Conservation (phyloP, 1,140 invertebrate genomes). For the Drosophila nigromelanica region DNA sequence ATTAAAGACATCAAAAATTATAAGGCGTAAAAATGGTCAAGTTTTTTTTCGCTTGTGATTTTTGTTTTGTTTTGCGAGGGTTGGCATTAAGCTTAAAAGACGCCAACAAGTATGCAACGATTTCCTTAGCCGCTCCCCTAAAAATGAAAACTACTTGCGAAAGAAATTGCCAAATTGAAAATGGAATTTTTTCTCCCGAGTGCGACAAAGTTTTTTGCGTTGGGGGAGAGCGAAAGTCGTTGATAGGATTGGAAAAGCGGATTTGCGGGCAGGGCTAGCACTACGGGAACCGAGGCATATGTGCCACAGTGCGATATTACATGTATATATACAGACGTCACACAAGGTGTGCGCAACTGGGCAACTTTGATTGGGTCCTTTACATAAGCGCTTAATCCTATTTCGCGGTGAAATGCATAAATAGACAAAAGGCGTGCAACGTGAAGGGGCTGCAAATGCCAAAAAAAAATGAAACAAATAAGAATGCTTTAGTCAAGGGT, state of each 20-base stretch:
- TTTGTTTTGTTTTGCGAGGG: neutral
- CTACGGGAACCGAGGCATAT: slow-evolving; percentile 65
- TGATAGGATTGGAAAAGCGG: slow-evolving; percentile 77
- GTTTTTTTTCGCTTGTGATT: slow-evolving; percentile 15
- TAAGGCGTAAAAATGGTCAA: slow-evolving; percentile 75
- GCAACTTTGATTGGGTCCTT: slow-evolving; percentile 81
- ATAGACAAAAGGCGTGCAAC: slow-evolving; percentile 68
- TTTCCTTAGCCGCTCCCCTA: slow-evolving; percentile 4
- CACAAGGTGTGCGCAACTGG: slow-evolving; percentile 64
- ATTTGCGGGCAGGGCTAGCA: slow-evolving; percentile 46
- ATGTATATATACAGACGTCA: slow-evolving; percentile 55
- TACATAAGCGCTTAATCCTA: slow-evolving; percentile 83
- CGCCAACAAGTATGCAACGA: slow-evolving; percentile 51
- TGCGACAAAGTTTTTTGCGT: slow-evolving; percentile 58
- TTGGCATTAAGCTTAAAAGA: slow-evolving; percentile 31
- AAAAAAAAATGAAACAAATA: slow-evolving; percentile 14
- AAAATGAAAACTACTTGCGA: slow-evolving; percentile 20
- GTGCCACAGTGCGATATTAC: slow-evolving; percentile 38
- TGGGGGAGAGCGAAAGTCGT: slow-evolving; percentile 16
- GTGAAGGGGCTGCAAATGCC: slow-evolving; percentile 49
- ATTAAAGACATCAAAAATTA: slow-evolving; percentile 81
- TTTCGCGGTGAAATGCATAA: slow-evolving; percentile 83
- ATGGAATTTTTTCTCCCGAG: slow-evolving; percentile 64
- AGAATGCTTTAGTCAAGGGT: too few relatives aligned
- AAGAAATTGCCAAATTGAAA: slow-evolving; percentile 72